Base-by-base conservation (phyloP, 1,140 invertebrate species). In the Hermetia illucens region DNA sequence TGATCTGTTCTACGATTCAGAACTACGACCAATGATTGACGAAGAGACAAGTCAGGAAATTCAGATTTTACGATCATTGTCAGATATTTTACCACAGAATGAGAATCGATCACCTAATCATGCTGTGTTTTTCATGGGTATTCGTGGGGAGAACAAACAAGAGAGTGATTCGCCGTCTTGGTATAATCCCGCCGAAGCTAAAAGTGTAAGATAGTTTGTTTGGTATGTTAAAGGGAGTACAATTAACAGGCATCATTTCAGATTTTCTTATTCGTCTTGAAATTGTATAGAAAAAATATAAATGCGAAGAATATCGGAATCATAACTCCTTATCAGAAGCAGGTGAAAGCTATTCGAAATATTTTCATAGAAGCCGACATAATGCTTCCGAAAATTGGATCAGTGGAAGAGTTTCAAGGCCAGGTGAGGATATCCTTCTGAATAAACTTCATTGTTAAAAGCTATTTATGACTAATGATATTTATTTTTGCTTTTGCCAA, bases 351-450 rank as follows among this genome's bases (percentile, higher is more conserved):
- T 29, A 29, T 58, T 12, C 39, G 48, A 3, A 46, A n/a, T 12
- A 37, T 58, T 33, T 59, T 58, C 16, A 38, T 46, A 8, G 61
- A 65, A 13, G 71, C 76, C 10, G 66, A 82, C 43, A 69, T 76
- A n/a, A 53, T 77, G 5, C 55, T 66, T 13, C 82, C 84, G 3
- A 89, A 93, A 72, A 71, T 95, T 25, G 91, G 89, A 1, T 86
- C 84, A 5, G 88, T 94, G 2, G 92, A 97, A 69, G 91, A 96
- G 56, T 96, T 96, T 58, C 93, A 97, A 64, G 92, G 91, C 5
- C 57, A 58, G 49, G 54, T 57, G 39, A 31, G 5, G 13, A 21
- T 24, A 4, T n/a, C n/a, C n/a, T n/a, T n/a, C n/a, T n/a, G n/a
- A n/a, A n/a, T n/a, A n/a, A n/a, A n/a, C n/a, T n/a, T n/a, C n/a